These are phyloP conservation scores for Cabera pusaria DNA, from an alignment of 2,888 invertebrate species.

Conservation along the genomic window DNA sequence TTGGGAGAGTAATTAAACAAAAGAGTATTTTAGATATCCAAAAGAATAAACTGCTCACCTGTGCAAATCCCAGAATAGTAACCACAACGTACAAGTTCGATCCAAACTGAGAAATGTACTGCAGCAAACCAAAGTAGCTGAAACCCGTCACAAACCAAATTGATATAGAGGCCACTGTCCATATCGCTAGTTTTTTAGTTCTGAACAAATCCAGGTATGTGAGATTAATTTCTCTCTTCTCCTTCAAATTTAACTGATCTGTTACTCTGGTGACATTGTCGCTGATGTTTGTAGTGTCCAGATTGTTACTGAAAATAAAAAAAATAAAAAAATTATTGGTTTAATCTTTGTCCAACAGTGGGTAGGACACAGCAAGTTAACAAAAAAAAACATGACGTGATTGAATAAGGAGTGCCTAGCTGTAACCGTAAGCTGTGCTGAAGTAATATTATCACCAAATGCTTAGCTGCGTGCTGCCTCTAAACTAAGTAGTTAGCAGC, in stretches of 20 bases:
- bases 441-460: too few species aligned
- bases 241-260: slow-evolving; percentile 37
- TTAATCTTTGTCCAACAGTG: too few species aligned
- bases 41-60: slow-evolving; percentile 39
- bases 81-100: slow-evolving; percentile 47
- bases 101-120: slow-evolving; percentile 49
- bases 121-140: slow-evolving; percentile 52
- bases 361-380: too few species aligned
- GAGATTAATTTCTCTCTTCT: slow-evolving; percentile 29
- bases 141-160: slow-evolving; percentile 49
- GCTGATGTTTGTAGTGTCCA: slow-evolving; percentile 38
- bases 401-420: too few species aligned
- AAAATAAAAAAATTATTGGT: not conserved
- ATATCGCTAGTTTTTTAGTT: slow-evolving; percentile 39
- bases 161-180: slow-evolving; percentile 39
- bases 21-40: not conserved
- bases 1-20: too few species aligned
- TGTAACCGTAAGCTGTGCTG: too few species aligned
- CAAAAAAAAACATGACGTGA: too few species aligned
- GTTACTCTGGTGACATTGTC: slow-evolving; percentile 42
- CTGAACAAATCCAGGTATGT: slow-evolving; percentile 51
- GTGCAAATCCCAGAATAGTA: slow-evolving; percentile 44
- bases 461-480: too few species aligned
- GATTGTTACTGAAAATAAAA: slow-evolving; percentile 47
- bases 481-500: too few species aligned